Conservation (phyloP, 2,797 vertebrate genomes). For the Telmatherina bonti region DNA sequence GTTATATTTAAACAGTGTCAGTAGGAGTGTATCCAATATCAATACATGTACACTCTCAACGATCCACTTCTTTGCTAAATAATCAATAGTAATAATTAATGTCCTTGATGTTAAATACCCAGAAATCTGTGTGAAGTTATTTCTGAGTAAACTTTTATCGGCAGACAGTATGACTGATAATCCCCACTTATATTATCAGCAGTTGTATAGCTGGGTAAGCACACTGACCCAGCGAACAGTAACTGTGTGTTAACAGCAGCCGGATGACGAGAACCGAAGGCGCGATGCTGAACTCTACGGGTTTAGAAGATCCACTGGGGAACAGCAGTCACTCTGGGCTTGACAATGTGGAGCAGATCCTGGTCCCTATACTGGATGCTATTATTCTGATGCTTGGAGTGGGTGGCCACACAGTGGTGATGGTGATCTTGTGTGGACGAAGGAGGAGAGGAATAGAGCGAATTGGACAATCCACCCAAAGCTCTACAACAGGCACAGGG, state of each 20-base stretch:
- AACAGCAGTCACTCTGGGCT: constrained; percentile 56
- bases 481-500: constrained; percentile 58
- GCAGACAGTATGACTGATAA: constrained; percentile 33
- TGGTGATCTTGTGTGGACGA: constrained; percentile 76
- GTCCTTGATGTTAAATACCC: neutral
- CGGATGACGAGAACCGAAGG: constrained; percentile 15
- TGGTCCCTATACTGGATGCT: constrained; percentile 80
- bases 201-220: constrained; percentile 50
- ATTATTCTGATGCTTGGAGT: constrained; percentile 78
- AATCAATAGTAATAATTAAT: constrained; percentile 1
- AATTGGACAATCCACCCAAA: constrained; percentile 25
- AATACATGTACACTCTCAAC: constrained; percentile 12
- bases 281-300: constrained; percentile 51
- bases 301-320: constrained; percentile 22
- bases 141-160: constrained; percentile 13
- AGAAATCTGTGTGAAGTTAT: constrained; percentile 37
- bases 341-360: constrained; percentile 64
- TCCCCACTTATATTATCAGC: constrained; percentile 50
- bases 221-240: constrained; percentile 28
- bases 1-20: neutral
- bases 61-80: neutral
- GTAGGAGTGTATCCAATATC: constrained; percentile 4
- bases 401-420: constrained; percentile 78
- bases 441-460: constrained; percentile 13
- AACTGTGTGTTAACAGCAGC: constrained; percentile 25